A percentile compares a stretch with the other conserved stretches of the same genome.
phyloP scores from a whole-genome alignment of 2,113 vertebrate species.

The Saccopteryx bilineata region DNA sequence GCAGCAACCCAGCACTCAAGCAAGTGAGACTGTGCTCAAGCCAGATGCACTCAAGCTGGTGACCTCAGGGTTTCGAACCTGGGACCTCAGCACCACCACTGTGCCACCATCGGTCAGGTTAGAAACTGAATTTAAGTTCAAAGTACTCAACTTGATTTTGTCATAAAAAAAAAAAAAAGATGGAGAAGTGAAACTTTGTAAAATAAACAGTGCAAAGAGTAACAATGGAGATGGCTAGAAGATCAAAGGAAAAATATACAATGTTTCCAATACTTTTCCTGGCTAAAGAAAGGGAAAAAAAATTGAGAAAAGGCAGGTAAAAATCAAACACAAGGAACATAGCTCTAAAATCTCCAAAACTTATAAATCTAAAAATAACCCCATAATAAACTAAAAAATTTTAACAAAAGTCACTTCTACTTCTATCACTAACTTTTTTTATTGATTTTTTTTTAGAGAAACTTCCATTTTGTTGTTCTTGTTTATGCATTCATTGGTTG shows the following conservation, averaged over 20 bases:
- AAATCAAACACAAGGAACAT: slow-evolving; percentile 34
- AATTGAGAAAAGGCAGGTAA: not conserved
- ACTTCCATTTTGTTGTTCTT: too few relatives aligned
- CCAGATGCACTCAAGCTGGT: too few relatives aligned
- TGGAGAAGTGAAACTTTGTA: not conserved
- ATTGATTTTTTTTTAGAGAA: too few relatives aligned
- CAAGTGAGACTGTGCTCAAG: too few relatives aligned
- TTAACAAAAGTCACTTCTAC: slow-evolving; percentile 9
- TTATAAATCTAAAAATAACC: slow-evolving; percentile 9
- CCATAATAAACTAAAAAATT: slow-evolving; percentile 15
- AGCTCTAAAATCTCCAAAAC: slow-evolving; percentile 16
- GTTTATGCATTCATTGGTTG: too few relatives aligned
- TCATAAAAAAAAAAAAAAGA: slow-evolving; percentile 12
- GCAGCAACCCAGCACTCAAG: too few relatives aligned
- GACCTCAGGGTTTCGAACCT: too few relatives aligned
- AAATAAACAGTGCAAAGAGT: slow-evolving; percentile 21
- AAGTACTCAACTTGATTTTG: slow-evolving; percentile 39
- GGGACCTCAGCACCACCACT: too few relatives aligned
- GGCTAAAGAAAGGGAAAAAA: not conserved
- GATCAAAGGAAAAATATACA: slow-evolving; percentile 6
- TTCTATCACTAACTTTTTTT: not conserved
- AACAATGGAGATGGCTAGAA: not conserved
- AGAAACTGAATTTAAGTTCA: slow-evolving; percentile 45
- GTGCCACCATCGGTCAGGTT: not conserved
- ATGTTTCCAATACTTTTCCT: slow-evolving; percentile 19